Percentiles rank a stretch among this genome's conserved stretches.
Evolutionary conservation across 1,140 invertebrate species (phyloP).

Genomic region (Theocolax elegans): DNA sequence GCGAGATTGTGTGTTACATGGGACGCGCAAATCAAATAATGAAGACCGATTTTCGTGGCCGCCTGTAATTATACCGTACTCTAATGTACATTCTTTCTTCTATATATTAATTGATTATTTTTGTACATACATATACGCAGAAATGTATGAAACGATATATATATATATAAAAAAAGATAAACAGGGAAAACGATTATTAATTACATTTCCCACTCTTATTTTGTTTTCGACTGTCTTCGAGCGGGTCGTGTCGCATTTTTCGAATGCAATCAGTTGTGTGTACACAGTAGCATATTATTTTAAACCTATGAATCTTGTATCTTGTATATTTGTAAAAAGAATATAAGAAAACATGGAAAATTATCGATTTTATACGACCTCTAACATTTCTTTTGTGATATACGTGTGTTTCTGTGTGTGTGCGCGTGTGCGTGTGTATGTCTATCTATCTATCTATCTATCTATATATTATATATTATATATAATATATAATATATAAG

Average conservation of each 20-base stretch:
- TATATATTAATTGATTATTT: conserved; percentile 2
- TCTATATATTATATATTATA: too few relatives aligned
- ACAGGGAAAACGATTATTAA: neutral
- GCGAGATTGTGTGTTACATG: conserved; percentile 51
- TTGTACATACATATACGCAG: neutral
- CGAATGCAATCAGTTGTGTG: conserved; percentile 18
- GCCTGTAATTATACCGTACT: conserved; percentile 26
- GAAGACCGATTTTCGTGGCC: conserved; percentile 37
- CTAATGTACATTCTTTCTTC: conserved; percentile 2
- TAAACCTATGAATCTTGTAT: conserved; percentile 17
- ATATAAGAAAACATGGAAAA: conserved; percentile 1
- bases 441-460: too few relatives aligned
- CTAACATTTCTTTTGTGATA: conserved; percentile 29
- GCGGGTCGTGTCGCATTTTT: neutral
- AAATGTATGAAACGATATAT: neutral
- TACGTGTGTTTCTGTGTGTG: conserved; percentile 5
- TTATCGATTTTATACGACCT: conserved; percentile 37
- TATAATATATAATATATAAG: too few relatives aligned
- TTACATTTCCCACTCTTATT: conserved; percentile 2
- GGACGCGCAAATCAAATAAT: conserved; percentile 25
- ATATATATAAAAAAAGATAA: neutral
- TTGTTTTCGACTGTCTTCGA: conserved; percentile 6
- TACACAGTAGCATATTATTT: conserved; percentile 21
- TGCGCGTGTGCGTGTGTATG: conserved; percentile 2
- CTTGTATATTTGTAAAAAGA: conserved; percentile 38